Conservation (phyloP, 35 echinoderm and acorn worm genomes). For the Chiridota heheva region DNA sequence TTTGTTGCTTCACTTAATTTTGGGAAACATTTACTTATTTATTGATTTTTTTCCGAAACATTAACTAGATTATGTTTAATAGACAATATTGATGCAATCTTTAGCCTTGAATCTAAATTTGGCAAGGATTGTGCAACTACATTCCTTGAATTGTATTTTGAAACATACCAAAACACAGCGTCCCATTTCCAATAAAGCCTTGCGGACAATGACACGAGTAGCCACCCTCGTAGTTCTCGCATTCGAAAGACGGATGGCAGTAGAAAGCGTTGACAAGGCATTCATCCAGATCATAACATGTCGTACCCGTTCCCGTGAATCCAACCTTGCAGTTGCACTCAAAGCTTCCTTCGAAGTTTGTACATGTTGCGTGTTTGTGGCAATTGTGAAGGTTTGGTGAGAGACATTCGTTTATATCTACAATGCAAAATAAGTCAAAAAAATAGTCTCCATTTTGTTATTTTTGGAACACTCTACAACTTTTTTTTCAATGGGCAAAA, state of each 20-base stretch:
- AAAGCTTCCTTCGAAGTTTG: background rate
- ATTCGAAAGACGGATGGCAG: background rate
- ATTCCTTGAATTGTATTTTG: no score
- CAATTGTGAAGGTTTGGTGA: background rate
- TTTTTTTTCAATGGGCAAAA: background rate
- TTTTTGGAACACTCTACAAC: no score
- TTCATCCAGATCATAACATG: slow-evolving; percentile 9
- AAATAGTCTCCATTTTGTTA: background rate
- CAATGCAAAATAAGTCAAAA: background rate
- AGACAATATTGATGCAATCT: no score
- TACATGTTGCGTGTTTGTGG: background rate
- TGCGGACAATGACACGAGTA: background rate
- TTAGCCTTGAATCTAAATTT: no score
- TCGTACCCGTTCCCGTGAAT: background rate
- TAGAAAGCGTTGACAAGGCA: background rate
- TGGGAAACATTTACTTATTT: no score
- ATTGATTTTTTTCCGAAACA: no score
- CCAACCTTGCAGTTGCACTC: background rate
- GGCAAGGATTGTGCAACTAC: no score
- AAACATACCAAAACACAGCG: background rate
- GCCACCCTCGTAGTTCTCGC: background rate
- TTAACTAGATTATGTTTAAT: no score
- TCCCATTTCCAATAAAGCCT: background rate
- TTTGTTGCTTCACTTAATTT: no score
- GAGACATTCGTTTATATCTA: background rate